These are phyloP conservation scores for Axis porcinus DNA, from an alignment of 2,113 vertebrate species.

Conservation along the genomic window DNA sequence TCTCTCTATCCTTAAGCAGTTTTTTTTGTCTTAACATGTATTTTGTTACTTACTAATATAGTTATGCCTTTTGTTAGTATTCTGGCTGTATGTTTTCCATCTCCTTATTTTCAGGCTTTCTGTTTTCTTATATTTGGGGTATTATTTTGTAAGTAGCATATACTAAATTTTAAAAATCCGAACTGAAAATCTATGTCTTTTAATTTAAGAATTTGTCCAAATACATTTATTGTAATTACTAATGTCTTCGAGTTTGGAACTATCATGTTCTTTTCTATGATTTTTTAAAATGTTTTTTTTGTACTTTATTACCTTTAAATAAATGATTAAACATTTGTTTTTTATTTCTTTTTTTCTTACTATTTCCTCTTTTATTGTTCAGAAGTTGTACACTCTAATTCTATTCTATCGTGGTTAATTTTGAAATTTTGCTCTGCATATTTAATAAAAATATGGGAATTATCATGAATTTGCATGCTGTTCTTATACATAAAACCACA, in stretches of 20 bases:
- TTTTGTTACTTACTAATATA: background rate
- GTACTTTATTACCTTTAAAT: background rate
- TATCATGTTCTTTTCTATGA: background rate
- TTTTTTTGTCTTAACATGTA: background rate
- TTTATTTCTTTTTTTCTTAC: background rate
- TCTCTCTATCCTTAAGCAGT: background rate
- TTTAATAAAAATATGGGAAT: background rate
- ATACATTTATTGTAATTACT: conserved; percentile 29
- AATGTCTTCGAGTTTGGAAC: background rate
- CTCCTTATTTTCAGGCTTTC: background rate
- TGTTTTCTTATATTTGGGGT: background rate
- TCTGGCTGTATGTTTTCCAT: background rate
- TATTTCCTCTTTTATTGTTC: background rate
- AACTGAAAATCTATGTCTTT: background rate
- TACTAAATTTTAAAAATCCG: background rate
- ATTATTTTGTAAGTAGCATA: background rate
- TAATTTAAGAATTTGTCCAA: background rate
- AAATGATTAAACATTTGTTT: background rate
- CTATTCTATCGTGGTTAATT: background rate
- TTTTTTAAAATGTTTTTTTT: background rate
- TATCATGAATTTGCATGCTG: background rate
- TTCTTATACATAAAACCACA: background rate
- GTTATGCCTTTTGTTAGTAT: background rate
- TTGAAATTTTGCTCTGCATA: background rate
- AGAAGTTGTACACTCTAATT: background rate